Conservation (phyloP, 1,140 invertebrate species). For the Harpegnathos saltator region DNA sequence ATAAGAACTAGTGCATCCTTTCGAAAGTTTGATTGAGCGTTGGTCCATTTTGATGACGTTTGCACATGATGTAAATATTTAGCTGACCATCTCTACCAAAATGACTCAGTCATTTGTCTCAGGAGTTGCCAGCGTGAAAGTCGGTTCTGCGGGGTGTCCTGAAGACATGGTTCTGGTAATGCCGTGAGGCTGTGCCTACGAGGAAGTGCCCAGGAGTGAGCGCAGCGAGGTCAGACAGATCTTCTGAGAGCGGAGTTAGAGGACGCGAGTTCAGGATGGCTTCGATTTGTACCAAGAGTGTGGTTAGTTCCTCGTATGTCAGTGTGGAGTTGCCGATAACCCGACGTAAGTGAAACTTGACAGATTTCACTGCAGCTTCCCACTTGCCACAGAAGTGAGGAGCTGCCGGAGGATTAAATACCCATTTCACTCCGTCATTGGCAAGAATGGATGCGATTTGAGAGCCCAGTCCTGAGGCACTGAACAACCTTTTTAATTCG, state of each 20-base stretch:
- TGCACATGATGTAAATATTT: slow-evolving; percentile 35
- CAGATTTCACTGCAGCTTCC: no score
- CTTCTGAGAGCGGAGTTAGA: slow-evolving; percentile 55
- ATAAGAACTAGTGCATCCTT: slow-evolving; percentile 58
- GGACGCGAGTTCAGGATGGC: slow-evolving; percentile 68
- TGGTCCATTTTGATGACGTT: slow-evolving; percentile 58
- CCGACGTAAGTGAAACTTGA: no score
- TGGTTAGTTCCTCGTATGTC: slow-evolving; percentile 65
- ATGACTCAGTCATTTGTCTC: slow-evolving; percentile 15
- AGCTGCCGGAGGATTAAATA: slow-evolving; percentile 46
- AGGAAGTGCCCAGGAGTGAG: slow-evolving; percentile 75
- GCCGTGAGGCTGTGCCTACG: slow-evolving; percentile 67
- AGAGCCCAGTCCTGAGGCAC: neutral
- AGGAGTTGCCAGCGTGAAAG: slow-evolving; percentile 38
- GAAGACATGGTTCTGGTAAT: slow-evolving; percentile 27
- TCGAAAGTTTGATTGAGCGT: slow-evolving; percentile 24
- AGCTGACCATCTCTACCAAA: slow-evolving; percentile 37
- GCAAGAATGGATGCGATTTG: slow-evolving; percentile 5
- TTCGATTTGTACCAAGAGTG: slow-evolving; percentile 48
- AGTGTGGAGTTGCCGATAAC: slow-evolving; percentile 65
- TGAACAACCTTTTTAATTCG: slow-evolving; percentile 61
- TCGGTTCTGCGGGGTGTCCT: neutral
- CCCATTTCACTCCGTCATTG: neutral
- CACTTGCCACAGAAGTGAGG: no score
- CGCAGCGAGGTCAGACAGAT: slow-evolving; percentile 53